Evolutionary conservation across 1,140 invertebrate species (phyloP).

Genomic region (Cardiocondyla obscurior): DNA sequence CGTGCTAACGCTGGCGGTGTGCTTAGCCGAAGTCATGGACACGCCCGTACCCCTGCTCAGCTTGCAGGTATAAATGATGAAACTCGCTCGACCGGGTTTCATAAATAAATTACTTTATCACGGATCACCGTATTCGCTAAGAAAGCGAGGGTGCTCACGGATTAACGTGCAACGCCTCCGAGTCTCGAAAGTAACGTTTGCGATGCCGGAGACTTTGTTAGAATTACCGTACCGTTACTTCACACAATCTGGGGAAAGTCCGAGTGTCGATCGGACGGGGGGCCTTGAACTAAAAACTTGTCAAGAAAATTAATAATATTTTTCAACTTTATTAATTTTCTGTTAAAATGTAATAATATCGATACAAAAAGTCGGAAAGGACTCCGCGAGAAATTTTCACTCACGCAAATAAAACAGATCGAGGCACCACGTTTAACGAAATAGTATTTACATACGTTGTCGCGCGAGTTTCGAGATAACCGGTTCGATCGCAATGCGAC

Average conservation of each 20-base stretch:
- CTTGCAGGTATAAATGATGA: slow-evolving; percentile 85
- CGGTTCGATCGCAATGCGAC: no score
- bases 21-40: slow-evolving; percentile 86
- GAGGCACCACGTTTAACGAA: background rate
- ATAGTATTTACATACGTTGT: background rate
- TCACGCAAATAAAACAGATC: slow-evolving; percentile 42
- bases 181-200: slow-evolving; percentile 29
- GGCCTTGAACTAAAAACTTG: slow-evolving; percentile 27
- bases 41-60: slow-evolving; percentile 85
- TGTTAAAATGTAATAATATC: background rate
- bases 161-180: slow-evolving; percentile 11
- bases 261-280: slow-evolving; percentile 5
- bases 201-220: slow-evolving; percentile 23
- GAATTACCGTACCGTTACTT: slow-evolving; percentile 52
- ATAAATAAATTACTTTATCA: slow-evolving; percentile 18
- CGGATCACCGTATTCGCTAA: background rate
- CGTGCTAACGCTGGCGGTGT: slow-evolving; percentile 85
- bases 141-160: background rate
- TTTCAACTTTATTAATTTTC: no score
- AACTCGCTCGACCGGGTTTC: background rate
- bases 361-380: background rate
- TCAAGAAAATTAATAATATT: background rate
- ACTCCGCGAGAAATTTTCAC: background rate
- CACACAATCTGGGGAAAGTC: slow-evolving; percentile 11
- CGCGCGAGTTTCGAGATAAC: background rate